Evolutionary conservation across 30 jellyfish, hydroid and myxozoan genomes (phyloP).

Genomic region (Aurelia sp.): DNA sequence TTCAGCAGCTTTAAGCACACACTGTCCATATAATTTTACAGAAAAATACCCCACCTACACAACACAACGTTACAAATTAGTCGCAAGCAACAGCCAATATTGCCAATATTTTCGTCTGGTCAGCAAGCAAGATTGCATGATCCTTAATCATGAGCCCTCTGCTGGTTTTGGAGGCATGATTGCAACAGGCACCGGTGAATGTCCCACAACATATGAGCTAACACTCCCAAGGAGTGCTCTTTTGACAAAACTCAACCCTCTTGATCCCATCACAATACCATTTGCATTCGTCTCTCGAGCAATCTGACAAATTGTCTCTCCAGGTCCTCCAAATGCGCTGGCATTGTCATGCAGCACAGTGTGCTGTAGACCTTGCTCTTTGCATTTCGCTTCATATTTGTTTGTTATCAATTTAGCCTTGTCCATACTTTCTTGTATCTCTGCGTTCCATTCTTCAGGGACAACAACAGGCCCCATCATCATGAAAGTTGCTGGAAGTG

Average conservation of each 20-base stretch:
- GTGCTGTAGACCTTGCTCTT: slow-evolving; percentile 43
- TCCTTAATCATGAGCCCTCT: background rate
- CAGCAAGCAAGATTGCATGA: background rate
- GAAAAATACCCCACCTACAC: too few relatives aligned
- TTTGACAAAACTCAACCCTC: slow-evolving; percentile 74
- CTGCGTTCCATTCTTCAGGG: slow-evolving; percentile 79
- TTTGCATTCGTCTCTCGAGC: slow-evolving; percentile 78
- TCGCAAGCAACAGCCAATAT: too few relatives aligned
- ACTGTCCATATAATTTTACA: too few relatives aligned
- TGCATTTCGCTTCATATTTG: slow-evolving; percentile 60
- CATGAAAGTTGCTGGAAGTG: slow-evolving; percentile 72
- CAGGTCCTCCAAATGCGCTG: slow-evolving; percentile 72
- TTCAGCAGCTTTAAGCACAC: too few relatives aligned
- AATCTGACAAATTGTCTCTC: slow-evolving; percentile 75
- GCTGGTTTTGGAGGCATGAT: slow-evolving; percentile 68
- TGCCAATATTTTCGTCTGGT: background rate
- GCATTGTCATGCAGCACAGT: slow-evolving; percentile 32
- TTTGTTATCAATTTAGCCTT: slow-evolving; percentile 56
- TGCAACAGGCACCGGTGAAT: slow-evolving; percentile 75
- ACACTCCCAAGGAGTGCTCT: slow-evolving; percentile 82
- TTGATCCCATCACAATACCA: slow-evolving; percentile 84
- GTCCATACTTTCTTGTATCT: slow-evolving; percentile 74
- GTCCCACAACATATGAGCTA: slow-evolving; percentile 79
- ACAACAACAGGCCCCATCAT: slow-evolving; percentile 87
- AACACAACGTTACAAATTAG: too few relatives aligned